A percentile compares a stretch with the other conserved stretches of the same genome.
phyloP scores from a whole-genome alignment of 1,140 invertebrate species.

The Hyles euphorbiae region DNA sequence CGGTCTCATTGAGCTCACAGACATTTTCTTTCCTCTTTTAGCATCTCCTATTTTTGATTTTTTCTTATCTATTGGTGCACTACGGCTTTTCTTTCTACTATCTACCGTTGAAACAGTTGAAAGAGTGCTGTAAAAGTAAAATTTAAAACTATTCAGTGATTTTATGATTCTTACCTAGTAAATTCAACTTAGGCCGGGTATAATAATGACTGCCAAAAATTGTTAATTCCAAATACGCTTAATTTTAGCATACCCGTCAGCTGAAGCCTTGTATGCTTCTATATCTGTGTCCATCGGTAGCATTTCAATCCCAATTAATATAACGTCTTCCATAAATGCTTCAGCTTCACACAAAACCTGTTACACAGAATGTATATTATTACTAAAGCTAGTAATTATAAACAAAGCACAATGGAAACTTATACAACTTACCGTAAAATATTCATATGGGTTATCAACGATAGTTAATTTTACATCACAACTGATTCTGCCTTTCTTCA shows the following conservation, averaged over 20 bases:
- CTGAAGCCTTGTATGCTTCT: constrained; percentile 36
- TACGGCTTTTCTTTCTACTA: constrained; percentile 50
- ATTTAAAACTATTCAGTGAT: too few species aligned
- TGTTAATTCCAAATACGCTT: too few species aligned
- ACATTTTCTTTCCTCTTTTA: constrained; percentile 40
- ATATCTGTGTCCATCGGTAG: constrained; percentile 58
- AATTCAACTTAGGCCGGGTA: too few species aligned
- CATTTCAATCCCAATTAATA: constrained; percentile 58
- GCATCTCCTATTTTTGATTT: constrained; percentile 30
- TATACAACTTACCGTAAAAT: constrained; percentile 40
- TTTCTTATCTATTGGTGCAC: constrained; percentile 36
- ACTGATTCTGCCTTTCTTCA: constrained; percentile 43
- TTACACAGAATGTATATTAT: constrained; percentile 4
- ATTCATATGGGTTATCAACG: constrained; percentile 58
- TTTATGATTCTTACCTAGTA: too few species aligned
- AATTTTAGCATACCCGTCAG: constrained; percentile 27
- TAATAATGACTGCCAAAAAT: too few species aligned
- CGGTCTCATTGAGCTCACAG: constrained; percentile 35
- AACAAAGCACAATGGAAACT: neutral
- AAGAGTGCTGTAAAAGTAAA: constrained; percentile 26
- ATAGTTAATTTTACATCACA: constrained; percentile 57
- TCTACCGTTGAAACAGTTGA: constrained; percentile 48
- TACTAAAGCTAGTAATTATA: neutral
- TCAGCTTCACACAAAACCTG: constrained; percentile 63
- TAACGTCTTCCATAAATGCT: constrained; percentile 65